phyloP scores from a whole-genome alignment of 2,888 invertebrate genomes.

The Habrosyne pyritoides region DNA sequence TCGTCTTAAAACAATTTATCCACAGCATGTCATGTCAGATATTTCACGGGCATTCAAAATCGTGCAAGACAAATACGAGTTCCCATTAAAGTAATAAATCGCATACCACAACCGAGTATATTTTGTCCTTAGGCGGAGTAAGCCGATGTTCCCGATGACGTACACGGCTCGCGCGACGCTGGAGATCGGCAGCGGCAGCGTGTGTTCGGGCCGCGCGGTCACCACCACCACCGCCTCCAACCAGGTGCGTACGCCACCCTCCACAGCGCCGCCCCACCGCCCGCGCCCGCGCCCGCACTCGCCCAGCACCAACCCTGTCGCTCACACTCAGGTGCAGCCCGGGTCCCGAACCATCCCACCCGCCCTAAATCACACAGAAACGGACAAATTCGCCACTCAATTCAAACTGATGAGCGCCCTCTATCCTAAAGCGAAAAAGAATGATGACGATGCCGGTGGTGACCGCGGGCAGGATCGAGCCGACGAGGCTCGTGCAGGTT shows the following conservation, averaged over 20 bases:
- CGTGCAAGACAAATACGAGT: too few relatives aligned
- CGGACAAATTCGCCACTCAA: constrained; percentile 14
- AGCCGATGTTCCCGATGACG: constrained; percentile 77
- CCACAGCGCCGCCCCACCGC: constrained; percentile 20
- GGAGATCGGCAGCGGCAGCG: constrained; percentile 80
- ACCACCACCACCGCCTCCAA: constrained; percentile 80
- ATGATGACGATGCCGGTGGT: constrained; percentile 31
- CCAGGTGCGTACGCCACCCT: constrained; percentile 71
- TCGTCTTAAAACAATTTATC: too few relatives aligned
- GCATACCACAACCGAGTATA: constrained; percentile 20
- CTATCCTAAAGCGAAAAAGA: constrained; percentile 19
- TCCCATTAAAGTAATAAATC: background rate
- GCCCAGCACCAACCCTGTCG: constrained; percentile 14
- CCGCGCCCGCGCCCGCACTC: constrained; percentile 17
- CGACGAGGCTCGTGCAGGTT: background rate
- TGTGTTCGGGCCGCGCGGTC: constrained; percentile 79
- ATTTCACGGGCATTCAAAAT: too few relatives aligned
- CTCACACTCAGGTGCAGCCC: constrained; percentile 43
- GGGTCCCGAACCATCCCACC: constrained; percentile 14
- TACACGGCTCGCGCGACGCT: constrained; percentile 81
- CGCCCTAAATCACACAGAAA: constrained; percentile 7
- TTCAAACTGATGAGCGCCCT: constrained; percentile 41
- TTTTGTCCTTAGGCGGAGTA: constrained; percentile 58
- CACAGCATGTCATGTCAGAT: constrained; percentile 14
- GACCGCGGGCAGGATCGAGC: constrained; percentile 20